Evolutionary conservation across 2,888 invertebrate species (phyloP).

Genomic region (Lycophotia porphyrea): DNA sequence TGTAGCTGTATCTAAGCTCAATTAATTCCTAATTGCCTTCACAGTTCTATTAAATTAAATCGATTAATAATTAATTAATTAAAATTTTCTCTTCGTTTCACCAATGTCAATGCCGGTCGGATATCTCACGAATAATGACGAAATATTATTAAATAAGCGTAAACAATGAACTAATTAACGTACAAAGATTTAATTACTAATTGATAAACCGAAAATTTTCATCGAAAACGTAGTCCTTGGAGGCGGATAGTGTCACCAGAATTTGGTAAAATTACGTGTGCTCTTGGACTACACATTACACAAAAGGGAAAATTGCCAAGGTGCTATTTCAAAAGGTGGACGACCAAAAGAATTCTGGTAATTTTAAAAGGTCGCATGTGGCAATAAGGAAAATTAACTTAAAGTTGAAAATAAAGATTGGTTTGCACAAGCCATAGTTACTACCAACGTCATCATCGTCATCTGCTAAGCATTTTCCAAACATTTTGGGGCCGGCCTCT

Average conservation of each 20-base stretch:
- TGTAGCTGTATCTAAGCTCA: conserved; percentile 1
- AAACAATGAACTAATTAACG: conserved; percentile 59
- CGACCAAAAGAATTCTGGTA: neutral
- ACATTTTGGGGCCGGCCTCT: no score
- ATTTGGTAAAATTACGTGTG: conserved; percentile 53
- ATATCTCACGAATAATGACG: conserved; percentile 58
- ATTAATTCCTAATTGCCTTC: conserved; percentile 52
- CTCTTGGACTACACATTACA: conserved; percentile 4
- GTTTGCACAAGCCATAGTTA: neutral
- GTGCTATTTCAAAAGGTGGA: neutral
- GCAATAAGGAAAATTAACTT: neutral
- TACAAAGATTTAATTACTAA: conserved; percentile 56
- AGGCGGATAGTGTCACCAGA: conserved; percentile 11
- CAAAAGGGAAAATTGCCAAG: neutral
- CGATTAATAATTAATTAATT: conserved; percentile 55
- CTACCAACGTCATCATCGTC: neutral
- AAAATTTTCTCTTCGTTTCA: conserved; percentile 59
- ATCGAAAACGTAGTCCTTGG: conserved; percentile 47
- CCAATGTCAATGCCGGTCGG: conserved; percentile 64
- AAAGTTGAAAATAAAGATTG: neutral
- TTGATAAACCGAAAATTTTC: neutral
- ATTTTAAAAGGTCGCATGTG: conserved; percentile 5
- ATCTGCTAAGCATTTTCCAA: neutral
- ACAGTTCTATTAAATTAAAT: conserved; percentile 54
- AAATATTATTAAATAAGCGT: conserved; percentile 52